Evolutionary conservation across 2,888 invertebrate genomes (phyloP), one percentile per base, ranked within the genome.

Genomic region (Harpalus rufipes): DNA sequence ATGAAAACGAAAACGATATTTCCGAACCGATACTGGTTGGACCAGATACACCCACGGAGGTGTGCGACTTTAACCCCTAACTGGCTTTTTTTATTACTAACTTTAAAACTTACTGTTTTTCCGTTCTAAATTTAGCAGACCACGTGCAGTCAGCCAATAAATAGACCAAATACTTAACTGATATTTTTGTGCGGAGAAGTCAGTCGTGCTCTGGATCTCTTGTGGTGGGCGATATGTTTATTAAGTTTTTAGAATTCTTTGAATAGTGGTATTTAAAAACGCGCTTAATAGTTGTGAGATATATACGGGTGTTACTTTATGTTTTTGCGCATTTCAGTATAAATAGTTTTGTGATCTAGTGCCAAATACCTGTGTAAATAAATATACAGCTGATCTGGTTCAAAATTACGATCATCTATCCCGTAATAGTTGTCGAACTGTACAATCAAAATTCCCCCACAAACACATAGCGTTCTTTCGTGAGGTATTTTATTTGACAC

Each of bases 1-100:
- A 90, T 89, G 88, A 90, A 79, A 86, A 84, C 85, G 86, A 86
- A 72, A 82, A 85, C 84, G 81, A 83, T 78, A 82, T 85, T 58
- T 74, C 86, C 84, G 86, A 86, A 86, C 82, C 86, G 79, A 86
- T 86, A 44, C 72, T 86, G 80, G 84, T 86, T 84, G 76, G 86
- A 85, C 84, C 84, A 78, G 86, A 86, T 81, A 85, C 87, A 85
- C 86, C 87, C 84, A 86, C 86, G 51, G 86, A 87, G 86, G 87
- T 86, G 85, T 85, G 84, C 84, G 72, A 14, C 12, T 32, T 32
- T 18, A 44, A 18, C 44, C 12, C 68, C 68, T 18, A 44, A 18
- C 44, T 12, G 14, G 16, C 18, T 41, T 44, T 74, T n/a, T 41
- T 3, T 74, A 41, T 41, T 41, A 14, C 78, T 78, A 78, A 58